Evolutionary conservation across 2,113 vertebrate genomes (phyloP).

Genomic region (Psittacula cyanocephala): DNA sequence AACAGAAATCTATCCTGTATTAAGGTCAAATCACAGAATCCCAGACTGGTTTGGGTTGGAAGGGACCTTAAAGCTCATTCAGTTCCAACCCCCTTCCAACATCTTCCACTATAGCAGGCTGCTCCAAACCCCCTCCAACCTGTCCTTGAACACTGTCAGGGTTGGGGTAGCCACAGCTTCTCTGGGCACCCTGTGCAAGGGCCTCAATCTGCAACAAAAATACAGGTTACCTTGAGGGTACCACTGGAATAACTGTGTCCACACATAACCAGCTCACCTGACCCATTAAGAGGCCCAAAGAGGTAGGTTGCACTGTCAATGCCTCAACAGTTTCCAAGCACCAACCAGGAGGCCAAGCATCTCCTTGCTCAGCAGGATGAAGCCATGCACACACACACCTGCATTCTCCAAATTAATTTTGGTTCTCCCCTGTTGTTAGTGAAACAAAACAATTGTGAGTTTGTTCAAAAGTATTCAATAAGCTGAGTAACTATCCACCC

Average conservation of each 20-base stretch:
- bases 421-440: background rate
- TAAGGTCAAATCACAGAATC: background rate
- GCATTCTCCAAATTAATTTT: background rate
- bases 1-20: background rate
- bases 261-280: background rate
- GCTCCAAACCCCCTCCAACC: background rate
- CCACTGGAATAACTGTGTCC: background rate
- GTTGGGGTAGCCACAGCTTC: too few species aligned
- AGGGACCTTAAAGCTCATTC: background rate
- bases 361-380: background rate
- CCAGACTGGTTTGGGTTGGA: background rate
- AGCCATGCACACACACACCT: background rate
- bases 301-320: too few species aligned
- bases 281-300: background rate
- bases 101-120: background rate
- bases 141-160: too few species aligned
- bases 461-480: background rate
- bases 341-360: accelerated
- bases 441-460: background rate
- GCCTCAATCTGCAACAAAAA: background rate
- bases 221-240: background rate
- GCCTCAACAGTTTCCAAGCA: background rate
- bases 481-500: background rate
- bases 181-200: background rate
- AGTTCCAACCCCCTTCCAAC: background rate